Evolutionary conservation across 2,797 vertebrate genomes (phyloP), one percentile per base, ranked within the genome.

Genomic region (Nannoperca obscura): DNA sequence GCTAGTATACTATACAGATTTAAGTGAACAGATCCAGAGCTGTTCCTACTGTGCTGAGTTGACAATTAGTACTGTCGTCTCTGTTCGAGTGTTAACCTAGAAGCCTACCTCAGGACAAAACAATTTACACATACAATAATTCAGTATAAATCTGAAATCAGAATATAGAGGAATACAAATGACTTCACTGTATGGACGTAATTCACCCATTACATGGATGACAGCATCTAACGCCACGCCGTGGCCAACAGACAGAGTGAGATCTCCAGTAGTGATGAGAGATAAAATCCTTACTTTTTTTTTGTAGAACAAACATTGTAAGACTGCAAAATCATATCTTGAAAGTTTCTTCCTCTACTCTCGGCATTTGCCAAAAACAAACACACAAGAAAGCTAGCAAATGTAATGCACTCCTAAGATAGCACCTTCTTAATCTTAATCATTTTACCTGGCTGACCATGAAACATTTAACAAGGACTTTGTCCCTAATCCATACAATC

Each of bases 401-500:
- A 73, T 87, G 49, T 71, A 85, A 86, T 85, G 88, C 77, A 88
- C 83, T 88, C 89, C 78, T 88, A 81, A 86, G 88, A 85, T 92
- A 94, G 91, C 93, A 94, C 92, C 92, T 93, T 91, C 91, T 91
- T 88, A 80, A 84, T 81, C 82, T 27, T 27, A 27, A 74, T 88
- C 70, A 84, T 70, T 87, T 87, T 81, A 91, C 92, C 91, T 94
- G 89, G 88, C 86, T 90, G 90, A 91, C 79, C 79, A 68, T 74
- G 70, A 92, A 90, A 90, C 89, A 84, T 74, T 81, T 87, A 85
- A 88, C 70, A 71, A 81, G 86, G 88, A 92, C 88, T 86, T 79
- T 60, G 88, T 91, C 86, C 86, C 78, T 32, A 80, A 91, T 89
- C 91, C 82, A 93, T 93, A 94, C 92, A 94, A 94, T 93, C 90